Base-by-base conservation (phyloP, 2,797 vertebrate genomes). In the Alosa sapidissima region DNA sequence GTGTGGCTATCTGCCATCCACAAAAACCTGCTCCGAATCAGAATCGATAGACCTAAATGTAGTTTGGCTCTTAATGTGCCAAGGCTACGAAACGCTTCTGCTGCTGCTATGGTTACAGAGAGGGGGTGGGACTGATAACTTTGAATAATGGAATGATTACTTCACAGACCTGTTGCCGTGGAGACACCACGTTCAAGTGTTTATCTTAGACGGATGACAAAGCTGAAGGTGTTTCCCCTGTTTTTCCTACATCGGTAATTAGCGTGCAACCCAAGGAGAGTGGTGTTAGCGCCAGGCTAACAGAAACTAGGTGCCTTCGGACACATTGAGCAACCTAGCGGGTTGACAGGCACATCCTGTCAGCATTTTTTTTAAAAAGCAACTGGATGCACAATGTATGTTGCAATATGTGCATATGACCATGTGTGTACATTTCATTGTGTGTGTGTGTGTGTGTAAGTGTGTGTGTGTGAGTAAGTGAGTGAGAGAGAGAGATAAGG, bases 61-160 rank as follows among this genome's bases (percentile, higher is more conserved):
- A 78, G 41, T 78, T 78, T 75, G 16, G 13, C 90, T 92, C 91
- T 91, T 90, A 87, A 84, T 84, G 16, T 51, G 75, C 85, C 89
- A 86, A 86, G 78, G 89, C 72, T 47, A 21, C 4, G 36, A 78
- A n/a, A 47, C 16, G 19, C 72, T 47, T 92, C 86, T 89, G 85
- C 45, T 55, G 90, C 89, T 90, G 89, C 92, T 88, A 87, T 89
- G 87, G 83, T 89, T 90, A 93, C 91, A 89, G 87, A 88, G 84
- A 86, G 91, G 41, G 68, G 13, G 68, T 41, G 68, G 10, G 14
- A 78, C 36, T 19, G 41, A 1, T 49, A 89, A 90, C 89, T 90
- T 90, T 95, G 90, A 93, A 94, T 95, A 93, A 94, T 93, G 87
- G 86, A 93, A 91, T 58, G 41, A 91, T 68, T 87, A 88, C 89